Percentiles rank a stretch among this genome's conserved stretches.
Conservation (phyloP, 2,797 vertebrate species). For the Tokudaia tokunoshimensis region DNA sequence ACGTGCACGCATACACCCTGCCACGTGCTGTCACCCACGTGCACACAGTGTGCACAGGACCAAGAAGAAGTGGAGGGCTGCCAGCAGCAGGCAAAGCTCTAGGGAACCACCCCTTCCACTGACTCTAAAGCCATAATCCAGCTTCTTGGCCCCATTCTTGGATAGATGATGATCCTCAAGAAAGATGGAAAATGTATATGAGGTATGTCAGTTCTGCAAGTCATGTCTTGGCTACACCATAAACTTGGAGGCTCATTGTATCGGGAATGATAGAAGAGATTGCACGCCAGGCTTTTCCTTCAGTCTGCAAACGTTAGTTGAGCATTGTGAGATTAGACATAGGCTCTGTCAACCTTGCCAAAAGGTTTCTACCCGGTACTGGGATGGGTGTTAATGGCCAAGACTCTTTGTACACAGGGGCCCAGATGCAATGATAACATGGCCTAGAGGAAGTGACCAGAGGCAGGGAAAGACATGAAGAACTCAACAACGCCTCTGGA, state of each 20-base stretch:
- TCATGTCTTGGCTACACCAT: background rate
- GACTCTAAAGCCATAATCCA: background rate
- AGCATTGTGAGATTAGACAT: background rate
- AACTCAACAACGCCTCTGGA: background rate
- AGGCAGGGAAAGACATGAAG: background rate
- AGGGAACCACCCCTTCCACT: constrained; percentile 50
- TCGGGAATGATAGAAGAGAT: constrained; percentile 24
- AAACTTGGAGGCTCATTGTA: background rate
- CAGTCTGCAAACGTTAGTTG: constrained; percentile 19
- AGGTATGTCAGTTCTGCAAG: background rate
- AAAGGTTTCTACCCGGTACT: background rate
- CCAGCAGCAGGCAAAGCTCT: constrained; percentile 70
- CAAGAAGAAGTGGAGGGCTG: constrained; percentile 71
- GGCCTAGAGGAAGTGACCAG: background rate
- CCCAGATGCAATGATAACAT: background rate
- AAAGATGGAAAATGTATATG: constrained; percentile 18
- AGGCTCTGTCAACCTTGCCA: background rate
- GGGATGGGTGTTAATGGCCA: background rate
- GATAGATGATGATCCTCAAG: background rate
- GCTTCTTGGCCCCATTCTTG: background rate
- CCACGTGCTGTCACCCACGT: constrained; percentile 78
- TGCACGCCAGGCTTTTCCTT: constrained; percentile 14
- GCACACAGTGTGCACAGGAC: constrained; percentile 75
- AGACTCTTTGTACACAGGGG: background rate
- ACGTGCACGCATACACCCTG: constrained; percentile 55